phyloP scores from a whole-genome alignment of 2,113 vertebrate genomes.

The Ranitomeya imitator region DNA sequence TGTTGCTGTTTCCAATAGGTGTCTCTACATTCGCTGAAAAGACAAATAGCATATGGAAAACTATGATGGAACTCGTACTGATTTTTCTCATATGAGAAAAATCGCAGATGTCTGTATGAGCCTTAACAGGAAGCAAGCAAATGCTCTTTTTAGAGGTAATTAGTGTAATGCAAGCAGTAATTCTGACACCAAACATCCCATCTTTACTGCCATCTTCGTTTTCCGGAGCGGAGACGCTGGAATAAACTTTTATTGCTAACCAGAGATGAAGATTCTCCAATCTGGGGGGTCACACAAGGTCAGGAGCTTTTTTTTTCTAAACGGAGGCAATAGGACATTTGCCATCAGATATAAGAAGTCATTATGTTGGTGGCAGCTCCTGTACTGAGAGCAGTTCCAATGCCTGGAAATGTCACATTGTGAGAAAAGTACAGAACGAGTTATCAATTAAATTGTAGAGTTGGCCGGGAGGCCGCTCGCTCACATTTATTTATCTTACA shows the following conservation, averaged over 20 bases:
- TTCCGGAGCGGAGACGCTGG: neutral
- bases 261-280: neutral
- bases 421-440: neutral
- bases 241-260: neutral
- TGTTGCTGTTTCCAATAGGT: too few species aligned
- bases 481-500: slow-evolving; percentile 29
- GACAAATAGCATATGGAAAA: too few species aligned
- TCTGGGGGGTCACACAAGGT: neutral
- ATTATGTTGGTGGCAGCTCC: neutral
- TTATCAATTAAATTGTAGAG: slow-evolving; percentile 13
- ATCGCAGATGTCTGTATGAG: too few species aligned
- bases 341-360: neutral
- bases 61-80: too few species aligned
- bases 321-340: neutral
- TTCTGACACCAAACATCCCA: too few species aligned
- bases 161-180: neutral
- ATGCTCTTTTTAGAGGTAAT: neutral
- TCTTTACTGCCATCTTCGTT: too few species aligned
- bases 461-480: neutral
- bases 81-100: too few species aligned
- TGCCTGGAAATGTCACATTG: neutral
- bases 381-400: too few species aligned
- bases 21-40: too few species aligned
- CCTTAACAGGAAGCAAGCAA: neutral
- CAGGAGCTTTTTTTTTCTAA: neutral